These are phyloP conservation scores for Cosmopolites sordidus DNA, from an alignment of 2,888 invertebrate genomes.

Conservation along the genomic window DNA sequence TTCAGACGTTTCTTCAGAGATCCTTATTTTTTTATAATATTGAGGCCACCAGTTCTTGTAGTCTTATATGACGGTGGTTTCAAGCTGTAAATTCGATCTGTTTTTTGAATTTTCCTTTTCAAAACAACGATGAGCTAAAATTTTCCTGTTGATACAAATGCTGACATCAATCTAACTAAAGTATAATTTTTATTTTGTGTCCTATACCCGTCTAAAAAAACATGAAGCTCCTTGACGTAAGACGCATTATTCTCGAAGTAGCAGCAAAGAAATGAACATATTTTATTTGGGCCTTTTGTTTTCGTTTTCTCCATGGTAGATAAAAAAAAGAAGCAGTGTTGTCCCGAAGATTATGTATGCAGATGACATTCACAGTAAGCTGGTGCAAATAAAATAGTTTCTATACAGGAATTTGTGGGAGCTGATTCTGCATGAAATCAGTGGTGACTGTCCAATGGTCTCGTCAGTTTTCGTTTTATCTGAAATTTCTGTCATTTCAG, in stretches of 20 bases:
- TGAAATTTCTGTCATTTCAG: background rate
- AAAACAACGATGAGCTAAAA: constrained; percentile 10
- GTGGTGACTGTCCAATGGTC: background rate
- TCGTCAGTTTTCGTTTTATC: background rate
- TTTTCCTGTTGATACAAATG: constrained; percentile 6
- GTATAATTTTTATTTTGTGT: background rate
- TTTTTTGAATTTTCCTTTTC: constrained; percentile 22
- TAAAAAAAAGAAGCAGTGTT: background rate
- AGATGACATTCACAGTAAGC: background rate
- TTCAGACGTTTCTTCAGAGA: background rate
- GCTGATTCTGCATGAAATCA: background rate
- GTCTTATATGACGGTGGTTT: too few relatives aligned
- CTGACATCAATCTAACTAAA: constrained; percentile 8
- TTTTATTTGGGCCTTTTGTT: background rate
- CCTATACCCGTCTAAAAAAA: background rate
- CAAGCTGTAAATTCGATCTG: constrained; percentile 11
- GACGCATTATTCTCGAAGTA: background rate
- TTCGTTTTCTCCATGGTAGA: background rate
- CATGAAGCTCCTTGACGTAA: background rate
- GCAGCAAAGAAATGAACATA: background rate
- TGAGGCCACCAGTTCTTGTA: too few relatives aligned
- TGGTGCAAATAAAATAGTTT: too few relatives aligned
- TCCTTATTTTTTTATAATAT: too few relatives aligned
- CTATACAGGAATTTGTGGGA: too few relatives aligned
- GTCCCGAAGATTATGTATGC: background rate